Evolutionary conservation across 2,797 vertebrate species (phyloP).

Genomic region (Dipus sagitta): DNA sequence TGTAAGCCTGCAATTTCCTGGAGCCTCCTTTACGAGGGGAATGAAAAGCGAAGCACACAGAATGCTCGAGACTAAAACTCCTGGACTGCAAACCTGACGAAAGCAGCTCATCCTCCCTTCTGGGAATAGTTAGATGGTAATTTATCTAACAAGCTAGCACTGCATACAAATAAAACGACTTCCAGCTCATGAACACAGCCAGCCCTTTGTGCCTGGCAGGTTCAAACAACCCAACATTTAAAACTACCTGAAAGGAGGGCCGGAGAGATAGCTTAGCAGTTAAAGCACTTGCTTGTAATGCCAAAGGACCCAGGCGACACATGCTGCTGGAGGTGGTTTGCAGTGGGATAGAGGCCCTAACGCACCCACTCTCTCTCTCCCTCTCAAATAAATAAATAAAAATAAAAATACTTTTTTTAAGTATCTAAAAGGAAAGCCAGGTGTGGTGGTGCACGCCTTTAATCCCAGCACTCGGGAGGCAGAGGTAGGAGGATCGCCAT

Average conservation of each 20-base stretch:
- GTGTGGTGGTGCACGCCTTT: too few relatives aligned
- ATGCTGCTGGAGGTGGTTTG: too few relatives aligned
- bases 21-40: background rate
- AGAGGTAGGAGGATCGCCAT: too few relatives aligned
- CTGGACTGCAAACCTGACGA: background rate
- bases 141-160: background rate
- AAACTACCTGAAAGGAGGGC: background rate
- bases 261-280: too few relatives aligned
- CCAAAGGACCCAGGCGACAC: too few relatives aligned
- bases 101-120: background rate
- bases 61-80: background rate
- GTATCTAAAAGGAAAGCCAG: too few relatives aligned
- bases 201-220: background rate
- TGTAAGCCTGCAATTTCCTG: background rate
- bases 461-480: too few relatives aligned
- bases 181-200: background rate
- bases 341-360: too few relatives aligned
- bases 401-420: too few relatives aligned
- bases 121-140: background rate
- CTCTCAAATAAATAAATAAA: too few relatives aligned
- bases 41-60: background rate
- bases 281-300: too few relatives aligned
- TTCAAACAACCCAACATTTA: background rate
- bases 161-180: background rate
- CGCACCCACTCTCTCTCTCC: too few relatives aligned